Base-by-base conservation (phyloP, 2,888 invertebrate genomes). In the Hyalella azteca region DNA sequence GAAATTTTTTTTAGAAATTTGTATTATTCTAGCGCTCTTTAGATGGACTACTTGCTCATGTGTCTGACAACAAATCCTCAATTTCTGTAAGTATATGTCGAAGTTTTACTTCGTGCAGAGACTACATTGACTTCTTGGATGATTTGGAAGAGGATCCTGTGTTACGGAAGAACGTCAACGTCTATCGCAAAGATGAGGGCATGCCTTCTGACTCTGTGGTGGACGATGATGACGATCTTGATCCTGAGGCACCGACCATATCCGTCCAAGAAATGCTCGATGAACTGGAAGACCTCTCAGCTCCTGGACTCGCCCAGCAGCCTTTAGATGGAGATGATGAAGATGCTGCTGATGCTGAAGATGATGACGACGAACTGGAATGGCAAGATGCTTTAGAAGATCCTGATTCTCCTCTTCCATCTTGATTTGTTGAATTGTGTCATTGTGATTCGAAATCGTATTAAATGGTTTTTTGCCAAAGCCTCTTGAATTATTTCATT, bases 61-160 rank as follows among this genome's bases (percentile, higher is more conserved):
- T n/a, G n/a, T n/a, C n/a, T n/a, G n/a, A n/a, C n/a, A n/a, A n/a
- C n/a, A n/a, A n/a, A n/a, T n/a, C 4, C 26, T 40, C 29, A 50
- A 36, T 76, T 54, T n/a, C 32, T 45, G 15, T 7, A 2, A 40
- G 15, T 40, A 13, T 73, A 5, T 15, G 11, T 54, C 3, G n/a
- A n/a, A n/a, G n/a, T 2, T 54, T 3, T 41, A 39, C 50, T 39
- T 60, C 40, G 29, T 41, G 19, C 78, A 80, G 95, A 86, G 97
- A 98, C 86, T 98, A 95, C 89, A 92, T 93, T 86, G 97, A 97
- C 86, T 99, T 99, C 90, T 90, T 98, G 88, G 96, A 98, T 86
- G 99, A 99, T 87, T 89, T 99, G 85, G 99, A 99, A 88, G 98
- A 99, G 88, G 97, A 99, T 88, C 93, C 93, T 3, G 91, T 92